Conservation (phyloP, 2,113 vertebrate genomes). For the Dunckerocampus dactyliophorus region DNA sequence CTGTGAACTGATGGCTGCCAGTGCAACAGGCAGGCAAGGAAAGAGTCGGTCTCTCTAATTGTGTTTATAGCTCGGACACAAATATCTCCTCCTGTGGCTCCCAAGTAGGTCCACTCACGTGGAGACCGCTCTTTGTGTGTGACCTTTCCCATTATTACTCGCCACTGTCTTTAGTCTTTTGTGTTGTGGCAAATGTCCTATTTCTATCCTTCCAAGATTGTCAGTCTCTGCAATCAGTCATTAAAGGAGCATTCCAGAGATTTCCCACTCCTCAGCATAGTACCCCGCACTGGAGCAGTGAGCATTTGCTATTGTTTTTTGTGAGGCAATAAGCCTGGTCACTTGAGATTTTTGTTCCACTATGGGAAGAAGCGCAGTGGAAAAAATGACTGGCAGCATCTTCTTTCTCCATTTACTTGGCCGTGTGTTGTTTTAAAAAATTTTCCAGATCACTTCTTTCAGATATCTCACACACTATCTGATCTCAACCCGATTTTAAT, state of each 20-base stretch:
- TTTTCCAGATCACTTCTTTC: neutral
- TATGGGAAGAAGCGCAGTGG: conserved; percentile 18
- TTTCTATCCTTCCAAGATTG: conserved; percentile 27
- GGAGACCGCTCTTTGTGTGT: conserved; percentile 22
- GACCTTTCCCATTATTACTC: conserved; percentile 24
- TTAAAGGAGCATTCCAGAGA: conserved; percentile 24
- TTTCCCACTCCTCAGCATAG: conserved; percentile 4
- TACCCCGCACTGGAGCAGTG: neutral
- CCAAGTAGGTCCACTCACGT: conserved; percentile 32
- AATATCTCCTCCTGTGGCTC: conserved; percentile 43
- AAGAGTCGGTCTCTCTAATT: conserved; percentile 53
- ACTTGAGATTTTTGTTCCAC: conserved; percentile 9
- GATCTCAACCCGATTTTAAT: conserved; percentile 4
- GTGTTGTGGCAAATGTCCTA: conserved; percentile 4
- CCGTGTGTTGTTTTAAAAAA: neutral
- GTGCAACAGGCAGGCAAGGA: conserved; percentile 24
- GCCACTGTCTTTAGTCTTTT: conserved; percentile 14
- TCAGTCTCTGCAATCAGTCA: conserved; percentile 29
- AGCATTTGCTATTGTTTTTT: conserved; percentile 11
- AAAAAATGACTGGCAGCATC: conserved; percentile 15
- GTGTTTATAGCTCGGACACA: conserved; percentile 48
- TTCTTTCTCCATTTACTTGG: conserved; percentile 12
- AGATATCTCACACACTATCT: neutral
- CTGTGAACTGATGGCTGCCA: conserved; percentile 58
- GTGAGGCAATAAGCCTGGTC: conserved; percentile 1